Conservation (phyloP, 2,113 vertebrate genomes). For the Semicossyphus pulcher region DNA sequence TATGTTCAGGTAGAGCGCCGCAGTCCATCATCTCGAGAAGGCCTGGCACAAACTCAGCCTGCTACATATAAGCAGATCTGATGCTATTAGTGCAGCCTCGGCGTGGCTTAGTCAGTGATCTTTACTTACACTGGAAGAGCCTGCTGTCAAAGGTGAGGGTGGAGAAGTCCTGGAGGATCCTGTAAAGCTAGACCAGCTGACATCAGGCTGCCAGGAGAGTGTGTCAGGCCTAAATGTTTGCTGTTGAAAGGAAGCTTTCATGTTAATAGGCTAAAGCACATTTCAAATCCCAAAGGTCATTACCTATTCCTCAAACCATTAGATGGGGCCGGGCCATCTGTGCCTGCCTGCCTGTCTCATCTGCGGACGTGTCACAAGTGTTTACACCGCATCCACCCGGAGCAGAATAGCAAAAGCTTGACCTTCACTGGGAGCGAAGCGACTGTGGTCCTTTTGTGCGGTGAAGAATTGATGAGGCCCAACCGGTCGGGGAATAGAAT, state of each 20-base stretch:
- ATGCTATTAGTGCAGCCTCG: slow-evolving; percentile 51
- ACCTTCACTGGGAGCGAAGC: slow-evolving; percentile 45
- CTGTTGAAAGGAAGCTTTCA: slow-evolving; percentile 21
- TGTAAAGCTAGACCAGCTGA: neutral
- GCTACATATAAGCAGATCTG: slow-evolving; percentile 63
- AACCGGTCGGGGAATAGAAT: slow-evolving; percentile 44
- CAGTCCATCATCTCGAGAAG: slow-evolving; percentile 64
- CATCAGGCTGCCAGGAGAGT: neutral
- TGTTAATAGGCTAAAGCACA: slow-evolving; percentile 29
- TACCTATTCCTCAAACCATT: slow-evolving; percentile 29
- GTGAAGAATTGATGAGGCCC: slow-evolving; percentile 53
- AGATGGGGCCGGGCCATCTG: slow-evolving; percentile 43
- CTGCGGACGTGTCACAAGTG: slow-evolving; percentile 24
- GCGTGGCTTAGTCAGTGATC: slow-evolving; percentile 58
- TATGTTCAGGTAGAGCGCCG: slow-evolving; percentile 42
- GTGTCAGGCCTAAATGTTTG: neutral
- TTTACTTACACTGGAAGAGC: slow-evolving; percentile 36
- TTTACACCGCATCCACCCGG: slow-evolving; percentile 24
- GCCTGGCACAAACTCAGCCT: slow-evolving; percentile 49
- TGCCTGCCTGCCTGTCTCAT: slow-evolving; percentile 14
- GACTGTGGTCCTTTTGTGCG: slow-evolving; percentile 54
- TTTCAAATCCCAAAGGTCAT: slow-evolving; percentile 40
- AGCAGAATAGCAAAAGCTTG: slow-evolving; percentile 42
- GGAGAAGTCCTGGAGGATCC: neutral
- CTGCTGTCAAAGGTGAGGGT: neutral